These are phyloP conservation scores for Heliconius erato DNA, from an alignment of 2,888 invertebrate genomes.

Conservation along the genomic window DNA sequence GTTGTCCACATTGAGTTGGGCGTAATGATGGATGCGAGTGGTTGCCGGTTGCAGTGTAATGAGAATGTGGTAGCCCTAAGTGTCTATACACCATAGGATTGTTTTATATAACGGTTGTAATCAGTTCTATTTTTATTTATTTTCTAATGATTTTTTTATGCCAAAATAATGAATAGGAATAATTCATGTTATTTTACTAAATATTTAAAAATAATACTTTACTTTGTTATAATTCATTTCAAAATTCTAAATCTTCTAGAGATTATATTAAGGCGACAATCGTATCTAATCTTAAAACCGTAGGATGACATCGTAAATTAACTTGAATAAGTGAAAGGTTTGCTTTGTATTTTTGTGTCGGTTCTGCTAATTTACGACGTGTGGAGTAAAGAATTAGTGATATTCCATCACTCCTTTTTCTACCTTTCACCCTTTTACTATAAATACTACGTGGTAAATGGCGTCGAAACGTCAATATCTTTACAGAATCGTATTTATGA, in stretches of 20 bases:
- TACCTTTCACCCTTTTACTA: too few relatives aligned
- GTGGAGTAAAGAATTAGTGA: background rate
- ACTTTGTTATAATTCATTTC: background rate
- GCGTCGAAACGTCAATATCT: too few relatives aligned
- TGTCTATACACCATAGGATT: constrained; percentile 49
- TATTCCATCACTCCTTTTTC: too few relatives aligned
- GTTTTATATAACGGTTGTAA: constrained; percentile 40
- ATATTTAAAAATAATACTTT: background rate
- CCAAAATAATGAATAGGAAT: background rate
- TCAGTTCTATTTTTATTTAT: constrained; percentile 28
- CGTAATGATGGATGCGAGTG: constrained; percentile 80
- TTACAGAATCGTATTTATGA: too few relatives aligned
- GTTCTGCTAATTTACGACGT: background rate
- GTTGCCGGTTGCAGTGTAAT: constrained; percentile 68
- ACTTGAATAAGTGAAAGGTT: constrained; percentile 10
- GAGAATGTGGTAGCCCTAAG: constrained; percentile 78
- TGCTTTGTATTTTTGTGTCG: background rate
- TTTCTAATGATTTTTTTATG: background rate
- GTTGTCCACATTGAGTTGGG: constrained; percentile 70
- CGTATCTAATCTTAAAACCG: constrained; percentile 22
- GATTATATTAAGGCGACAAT: constrained; percentile 18
- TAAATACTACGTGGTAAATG: too few relatives aligned
- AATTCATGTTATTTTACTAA: background rate
- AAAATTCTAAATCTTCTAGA: background rate
- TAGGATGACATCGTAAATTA: constrained; percentile 19